These are phyloP conservation scores for Triops cancriformis DNA, from an alignment of 1,140 invertebrate genomes.

Conservation along the genomic window DNA sequence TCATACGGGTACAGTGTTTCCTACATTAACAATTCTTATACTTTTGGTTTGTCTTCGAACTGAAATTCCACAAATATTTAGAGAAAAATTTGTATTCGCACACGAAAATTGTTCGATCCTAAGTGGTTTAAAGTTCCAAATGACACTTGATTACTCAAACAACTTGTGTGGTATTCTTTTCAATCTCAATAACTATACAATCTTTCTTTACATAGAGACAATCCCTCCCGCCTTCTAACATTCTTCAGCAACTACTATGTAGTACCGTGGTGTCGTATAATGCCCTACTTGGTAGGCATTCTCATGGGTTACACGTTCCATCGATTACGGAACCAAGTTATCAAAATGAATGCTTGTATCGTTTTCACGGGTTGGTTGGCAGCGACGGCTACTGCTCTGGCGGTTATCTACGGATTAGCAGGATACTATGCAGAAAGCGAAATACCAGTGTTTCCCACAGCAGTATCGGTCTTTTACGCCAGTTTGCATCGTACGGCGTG, in stretches of 20 bases:
- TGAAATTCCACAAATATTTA: too few relatives aligned
- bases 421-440: background rate
- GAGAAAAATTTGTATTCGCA: too few relatives aligned
- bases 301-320: slow-evolving; percentile 39
- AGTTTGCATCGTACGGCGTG: slow-evolving; percentile 40
- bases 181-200: background rate
- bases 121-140: too few relatives aligned
- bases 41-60: too few relatives aligned
- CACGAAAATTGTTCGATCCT: too few relatives aligned
- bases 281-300: slow-evolving; percentile 40
- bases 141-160: too few relatives aligned
- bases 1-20: too few relatives aligned
- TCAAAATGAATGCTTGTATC: slow-evolving; percentile 41
- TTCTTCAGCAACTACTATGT: slow-evolving; percentile 28
- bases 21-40: too few relatives aligned
- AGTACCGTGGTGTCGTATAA: slow-evolving; percentile 28
- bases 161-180: too few relatives aligned
- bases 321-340: background rate
- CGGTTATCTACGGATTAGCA: slow-evolving; percentile 20
- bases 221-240: background rate
- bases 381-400: slow-evolving; percentile 29
- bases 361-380: slow-evolving; percentile 33
- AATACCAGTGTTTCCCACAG: slow-evolving; percentile 51
- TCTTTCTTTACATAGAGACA: background rate
- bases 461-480: slow-evolving; percentile 40